These are phyloP conservation scores for Anneissia japonica DNA, from an alignment of 35 echinoderm and acorn worm genomes.

Conservation along the genomic window DNA sequence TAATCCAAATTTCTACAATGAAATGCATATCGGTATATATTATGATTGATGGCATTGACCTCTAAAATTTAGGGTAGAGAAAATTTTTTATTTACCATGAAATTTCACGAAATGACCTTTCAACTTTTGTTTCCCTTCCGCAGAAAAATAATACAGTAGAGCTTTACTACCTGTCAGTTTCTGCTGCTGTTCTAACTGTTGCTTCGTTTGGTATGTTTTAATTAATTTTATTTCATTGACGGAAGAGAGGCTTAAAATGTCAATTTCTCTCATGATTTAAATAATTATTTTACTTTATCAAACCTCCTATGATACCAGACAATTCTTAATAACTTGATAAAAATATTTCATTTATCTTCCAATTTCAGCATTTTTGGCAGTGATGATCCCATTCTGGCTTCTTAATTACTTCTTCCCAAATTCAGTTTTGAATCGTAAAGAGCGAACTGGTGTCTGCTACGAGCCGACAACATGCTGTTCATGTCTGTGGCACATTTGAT, in stretches of 20 bases:
- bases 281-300: no score
- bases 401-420: slow-evolving; percentile 66
- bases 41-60: no score
- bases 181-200: slow-evolving; percentile 46
- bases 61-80: background rate
- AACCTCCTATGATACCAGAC: no score
- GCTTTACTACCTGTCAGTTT: slow-evolving; percentile 75
- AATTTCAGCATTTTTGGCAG: slow-evolving; percentile 44
- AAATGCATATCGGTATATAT: no score
- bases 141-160: slow-evolving; percentile 66
- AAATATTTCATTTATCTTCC: no score
- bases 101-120: background rate
- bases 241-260: no score
- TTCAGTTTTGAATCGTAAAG: slow-evolving; percentile 67
- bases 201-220: slow-evolving; percentile 67
- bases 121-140: slow-evolving; percentile 3
- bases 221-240: background rate
- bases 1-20: no score
- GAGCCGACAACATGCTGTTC: slow-evolving; percentile 91
- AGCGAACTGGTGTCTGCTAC: slow-evolving; percentile 78
- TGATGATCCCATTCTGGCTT: slow-evolving; percentile 92
- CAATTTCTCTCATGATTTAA: no score
- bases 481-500: slow-evolving; percentile 88
- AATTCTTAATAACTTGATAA: no score
- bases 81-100: background rate